These are phyloP conservation scores for Thyatira batis DNA, from an alignment of 2,888 invertebrate species.

Conservation along the genomic window DNA sequence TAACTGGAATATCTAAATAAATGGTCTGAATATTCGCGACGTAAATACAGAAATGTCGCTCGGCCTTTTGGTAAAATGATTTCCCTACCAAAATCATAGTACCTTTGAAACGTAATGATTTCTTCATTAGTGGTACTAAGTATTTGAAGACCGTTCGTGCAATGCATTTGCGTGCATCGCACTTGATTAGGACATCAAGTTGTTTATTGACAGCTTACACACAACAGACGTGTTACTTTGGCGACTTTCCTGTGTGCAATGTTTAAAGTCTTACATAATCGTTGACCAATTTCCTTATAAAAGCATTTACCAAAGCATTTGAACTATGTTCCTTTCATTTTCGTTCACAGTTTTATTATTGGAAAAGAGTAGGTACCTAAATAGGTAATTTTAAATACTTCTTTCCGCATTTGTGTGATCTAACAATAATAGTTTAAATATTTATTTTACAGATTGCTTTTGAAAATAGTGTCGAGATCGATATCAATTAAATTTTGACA, in stretches of 20 bases:
- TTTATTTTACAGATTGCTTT: too few relatives aligned
- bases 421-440: neutral
- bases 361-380: neutral
- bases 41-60: too few relatives aligned
- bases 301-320: neutral
- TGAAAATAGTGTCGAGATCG: neutral
- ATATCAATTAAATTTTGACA: too few relatives aligned
- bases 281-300: conserved; percentile 2
- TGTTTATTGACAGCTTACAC: neutral
- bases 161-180: conserved; percentile 15
- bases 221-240: neutral
- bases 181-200: conserved; percentile 40
- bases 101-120: neutral
- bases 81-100: neutral
- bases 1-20: too few relatives aligned
- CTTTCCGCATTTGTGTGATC: neutral
- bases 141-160: neutral
- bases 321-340: neutral
- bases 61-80: neutral
- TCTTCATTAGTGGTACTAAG: neutral
- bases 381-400: neutral
- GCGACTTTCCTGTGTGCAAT: conserved; percentile 4
- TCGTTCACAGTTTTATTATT: neutral
- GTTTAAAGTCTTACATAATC: conserved; percentile 1
- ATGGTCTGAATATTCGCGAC: too few relatives aligned